phyloP scores from a whole-genome alignment of 2,888 invertebrate genomes.

The Meloe dianella region DNA sequence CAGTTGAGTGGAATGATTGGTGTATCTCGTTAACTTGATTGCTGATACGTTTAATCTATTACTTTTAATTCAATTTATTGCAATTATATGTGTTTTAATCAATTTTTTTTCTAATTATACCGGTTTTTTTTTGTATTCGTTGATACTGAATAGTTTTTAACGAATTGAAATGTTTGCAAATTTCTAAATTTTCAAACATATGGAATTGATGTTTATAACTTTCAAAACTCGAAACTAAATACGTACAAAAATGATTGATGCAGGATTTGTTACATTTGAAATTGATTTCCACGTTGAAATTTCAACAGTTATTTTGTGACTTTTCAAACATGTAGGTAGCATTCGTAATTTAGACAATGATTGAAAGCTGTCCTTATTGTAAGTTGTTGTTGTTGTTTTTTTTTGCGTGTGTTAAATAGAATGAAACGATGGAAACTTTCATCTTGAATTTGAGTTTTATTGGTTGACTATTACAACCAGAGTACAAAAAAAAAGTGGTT shows the following conservation, averaged over 20 bases:
- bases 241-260: not conserved
- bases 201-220: not conserved
- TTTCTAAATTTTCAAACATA: not conserved
- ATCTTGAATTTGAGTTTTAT: too few relatives aligned
- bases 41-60: conserved; percentile 39
- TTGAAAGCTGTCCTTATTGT: too few relatives aligned
- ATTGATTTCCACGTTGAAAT: not conserved
- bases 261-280: not conserved
- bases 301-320: not conserved
- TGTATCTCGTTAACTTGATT: conserved; percentile 40
- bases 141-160: not conserved
- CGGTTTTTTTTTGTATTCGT: too few relatives aligned
- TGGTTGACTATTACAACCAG: too few relatives aligned
- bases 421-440: too few relatives aligned
- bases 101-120: too few relatives aligned
- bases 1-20: conserved; percentile 38
- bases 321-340: not conserved
- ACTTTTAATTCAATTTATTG: conserved; percentile 32
- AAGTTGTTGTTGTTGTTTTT: too few relatives aligned
- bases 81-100: not conserved
- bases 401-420: too few relatives aligned
- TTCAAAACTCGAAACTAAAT: not conserved
- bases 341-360: too few relatives aligned
- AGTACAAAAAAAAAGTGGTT: not conserved
- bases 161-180: not conserved